These are phyloP conservation scores for Eira barbara DNA, from an alignment of 2,113 vertebrate species.

Conservation along the genomic window DNA sequence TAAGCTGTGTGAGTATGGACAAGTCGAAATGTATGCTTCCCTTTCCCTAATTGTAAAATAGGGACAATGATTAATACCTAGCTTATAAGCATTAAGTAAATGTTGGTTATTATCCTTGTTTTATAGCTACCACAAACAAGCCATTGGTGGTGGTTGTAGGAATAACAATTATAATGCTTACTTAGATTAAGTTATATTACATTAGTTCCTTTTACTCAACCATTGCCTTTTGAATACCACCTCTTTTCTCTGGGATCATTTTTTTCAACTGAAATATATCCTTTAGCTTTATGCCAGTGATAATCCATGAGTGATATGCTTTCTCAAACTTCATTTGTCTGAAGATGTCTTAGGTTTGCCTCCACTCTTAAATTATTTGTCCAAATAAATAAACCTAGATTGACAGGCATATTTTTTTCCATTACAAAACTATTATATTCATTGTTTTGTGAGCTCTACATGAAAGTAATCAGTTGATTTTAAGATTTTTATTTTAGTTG, in stretches of 20 bases:
- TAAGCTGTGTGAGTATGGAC: background rate
- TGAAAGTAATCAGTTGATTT: background rate
- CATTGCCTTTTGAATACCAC: background rate
- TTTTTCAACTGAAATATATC: background rate
- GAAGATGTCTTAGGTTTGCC: background rate
- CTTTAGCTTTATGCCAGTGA: background rate
- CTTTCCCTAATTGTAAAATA: background rate
- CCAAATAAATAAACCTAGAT: background rate
- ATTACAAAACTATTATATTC: background rate
- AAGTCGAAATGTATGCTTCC: background rate
- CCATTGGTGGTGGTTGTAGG: background rate
- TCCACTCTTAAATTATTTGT: background rate
- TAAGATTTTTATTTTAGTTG: background rate
- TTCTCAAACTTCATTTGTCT: background rate
- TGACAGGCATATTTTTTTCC: background rate
- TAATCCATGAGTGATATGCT: background rate
- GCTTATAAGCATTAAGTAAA: background rate
- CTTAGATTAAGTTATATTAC: background rate
- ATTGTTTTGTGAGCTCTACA: background rate
- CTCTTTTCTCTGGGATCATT: background rate
- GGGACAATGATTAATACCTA: background rate
- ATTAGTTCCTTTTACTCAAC: background rate
- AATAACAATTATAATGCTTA: background rate
- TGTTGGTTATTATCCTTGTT: background rate
- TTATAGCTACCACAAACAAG: background rate